phyloP scores from a whole-genome alignment of 2,888 invertebrate genomes.

The Heteropelma amictum region DNA sequence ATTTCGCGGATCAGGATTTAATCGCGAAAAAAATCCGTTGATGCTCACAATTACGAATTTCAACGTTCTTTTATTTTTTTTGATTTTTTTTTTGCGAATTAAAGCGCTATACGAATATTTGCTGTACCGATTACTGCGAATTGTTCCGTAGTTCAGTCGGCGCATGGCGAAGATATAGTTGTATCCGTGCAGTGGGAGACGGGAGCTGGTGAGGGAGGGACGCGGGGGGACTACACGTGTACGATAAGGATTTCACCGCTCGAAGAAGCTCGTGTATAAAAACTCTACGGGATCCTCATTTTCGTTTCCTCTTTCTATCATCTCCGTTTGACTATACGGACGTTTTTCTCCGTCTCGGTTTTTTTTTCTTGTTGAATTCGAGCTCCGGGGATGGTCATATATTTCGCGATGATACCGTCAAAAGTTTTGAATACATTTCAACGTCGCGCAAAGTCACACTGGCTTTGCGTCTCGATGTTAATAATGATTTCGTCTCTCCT shows the following conservation, averaged over 20 bases:
- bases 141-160: not conserved
- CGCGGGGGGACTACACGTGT: slow-evolving; percentile 32
- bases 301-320: slow-evolving; percentile 13
- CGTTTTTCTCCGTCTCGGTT: not conserved
- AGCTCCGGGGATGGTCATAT: too few relatives aligned
- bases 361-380: slow-evolving; percentile 4
- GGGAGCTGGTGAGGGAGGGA: too few relatives aligned
- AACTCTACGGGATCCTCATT: slow-evolving; percentile 45
- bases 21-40: too few relatives aligned
- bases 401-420: too few relatives aligned
- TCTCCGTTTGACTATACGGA: too few relatives aligned
- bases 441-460: slow-evolving; percentile 25
- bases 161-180: slow-evolving; percentile 19
- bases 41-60: too few relatives aligned
- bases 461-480: slow-evolving; percentile 19
- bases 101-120: too few relatives aligned
- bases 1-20: too few relatives aligned
- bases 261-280: slow-evolving; percentile 29
- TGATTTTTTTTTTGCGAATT: not conserved
- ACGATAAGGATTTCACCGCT: slow-evolving; percentile 38
- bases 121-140: too few relatives aligned
- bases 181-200: slow-evolving; percentile 49
- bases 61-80: not conserved
- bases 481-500: slow-evolving; percentile 35
- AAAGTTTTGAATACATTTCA: slow-evolving; percentile 42